These are phyloP conservation scores for Rattus norvegicus DNA, from an alignment of 2,113 vertebrate genomes.

Conservation along the genomic window GRCr8 NC_086035.1:38334501-38335000, in stretches of 20 bases:
- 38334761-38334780: background rate
- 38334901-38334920: background rate
- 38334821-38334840: background rate
- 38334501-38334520: background rate
- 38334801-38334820: background rate
- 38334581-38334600: background rate
- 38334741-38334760: background rate
- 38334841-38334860: background rate
- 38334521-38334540: background rate
- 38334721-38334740: background rate
- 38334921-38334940: conserved; percentile 20
- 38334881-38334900: background rate
- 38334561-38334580: conserved; percentile 8
- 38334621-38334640: background rate
- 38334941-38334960: background rate
- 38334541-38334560: background rate
- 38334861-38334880: background rate
- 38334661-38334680: background rate
- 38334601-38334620: background rate
- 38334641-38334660: background rate
- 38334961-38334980: conserved; percentile 8
- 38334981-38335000: background rate
- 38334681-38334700: background rate
- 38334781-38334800: background rate
- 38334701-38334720: background rate